These are phyloP conservation scores for Steinernema hermaphroditum DNA, from an alignment of 2,888 invertebrate genomes.

Conservation along the genomic window DNA sequence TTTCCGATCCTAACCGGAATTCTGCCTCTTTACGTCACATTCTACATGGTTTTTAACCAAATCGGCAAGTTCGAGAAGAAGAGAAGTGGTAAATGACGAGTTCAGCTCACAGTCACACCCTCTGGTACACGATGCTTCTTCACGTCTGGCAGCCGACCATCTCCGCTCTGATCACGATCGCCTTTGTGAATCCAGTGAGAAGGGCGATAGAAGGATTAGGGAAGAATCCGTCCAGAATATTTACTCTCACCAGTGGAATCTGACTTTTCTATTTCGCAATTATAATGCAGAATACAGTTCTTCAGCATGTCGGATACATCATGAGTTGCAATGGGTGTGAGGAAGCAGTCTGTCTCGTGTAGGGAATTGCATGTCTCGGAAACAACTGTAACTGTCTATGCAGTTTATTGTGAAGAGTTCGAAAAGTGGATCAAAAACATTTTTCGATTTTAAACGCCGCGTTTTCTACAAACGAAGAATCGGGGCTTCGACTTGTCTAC, in stretches of 20 bases:
- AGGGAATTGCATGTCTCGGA: no score
- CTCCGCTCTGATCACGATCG: conserved; percentile 8
- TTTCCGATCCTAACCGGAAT: conserved; percentile 8
- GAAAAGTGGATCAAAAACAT: no score
- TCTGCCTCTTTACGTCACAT: neutral
- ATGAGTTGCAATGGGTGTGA: no score
- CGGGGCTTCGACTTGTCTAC: no score
- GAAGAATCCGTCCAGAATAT: neutral
- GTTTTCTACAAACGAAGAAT: no score
- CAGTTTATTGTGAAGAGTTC: no score
- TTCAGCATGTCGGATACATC: no score
- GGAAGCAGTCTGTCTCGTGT: no score
- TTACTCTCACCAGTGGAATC: neutral
- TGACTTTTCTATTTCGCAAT: neutral
- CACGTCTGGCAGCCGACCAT: conserved; percentile 22
- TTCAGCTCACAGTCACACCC: conserved; percentile 7
- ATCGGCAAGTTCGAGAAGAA: neutral
- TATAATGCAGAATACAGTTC: no score
- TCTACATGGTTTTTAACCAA: conserved; percentile 17
- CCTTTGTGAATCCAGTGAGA: neutral
- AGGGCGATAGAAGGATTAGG: neutral
- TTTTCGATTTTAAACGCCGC: no score
- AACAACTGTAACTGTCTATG: no score
- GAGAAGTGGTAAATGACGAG: neutral
- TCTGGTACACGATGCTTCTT: conserved; percentile 16